phyloP scores from a whole-genome alignment of 2,888 invertebrate genomes.

The Eumerus sabulonum region DNA sequence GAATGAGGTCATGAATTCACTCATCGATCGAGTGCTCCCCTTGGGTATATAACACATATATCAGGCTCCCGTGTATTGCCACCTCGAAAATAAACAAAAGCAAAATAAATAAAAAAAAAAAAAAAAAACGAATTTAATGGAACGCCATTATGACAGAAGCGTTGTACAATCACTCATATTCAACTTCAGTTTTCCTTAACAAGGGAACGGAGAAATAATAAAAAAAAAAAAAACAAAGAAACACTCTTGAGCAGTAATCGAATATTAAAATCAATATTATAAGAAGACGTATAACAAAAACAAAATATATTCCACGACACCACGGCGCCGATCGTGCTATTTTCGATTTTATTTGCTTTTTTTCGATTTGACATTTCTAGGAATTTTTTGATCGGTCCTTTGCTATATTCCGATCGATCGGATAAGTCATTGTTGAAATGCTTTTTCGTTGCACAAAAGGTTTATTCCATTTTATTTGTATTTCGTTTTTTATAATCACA shows the following conservation, averaged over 20 bases:
- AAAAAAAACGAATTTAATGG: constrained; percentile 32
- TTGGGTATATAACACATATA: constrained; percentile 35
- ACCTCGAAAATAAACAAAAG: background rate
- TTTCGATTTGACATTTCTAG: constrained; percentile 41
- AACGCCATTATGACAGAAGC: constrained; percentile 48
- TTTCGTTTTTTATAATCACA: no score
- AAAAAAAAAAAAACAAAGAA: constrained; percentile 13
- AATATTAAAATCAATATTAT: constrained; percentile 33
- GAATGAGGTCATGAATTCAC: constrained; percentile 60
- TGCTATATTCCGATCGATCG: constrained; percentile 30
- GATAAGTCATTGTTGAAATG: no score
- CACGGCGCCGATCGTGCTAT: no score
- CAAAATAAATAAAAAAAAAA: constrained; percentile 35
- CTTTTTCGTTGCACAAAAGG: no score
- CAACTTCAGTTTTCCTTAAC: no score
- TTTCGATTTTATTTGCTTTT: constrained; percentile 8
- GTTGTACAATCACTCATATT: constrained; percentile 34
- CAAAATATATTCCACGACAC: no score
- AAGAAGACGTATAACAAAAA: no score
- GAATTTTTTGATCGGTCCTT: constrained; percentile 48
- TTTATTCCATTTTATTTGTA: no score
- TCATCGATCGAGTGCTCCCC: constrained; percentile 25
- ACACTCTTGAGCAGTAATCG: no score
- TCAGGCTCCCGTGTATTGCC: no score
- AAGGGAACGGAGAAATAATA: background rate